phyloP scores from a whole-genome alignment of 2,888 invertebrate species.

The Rotaria macrura region DNA sequence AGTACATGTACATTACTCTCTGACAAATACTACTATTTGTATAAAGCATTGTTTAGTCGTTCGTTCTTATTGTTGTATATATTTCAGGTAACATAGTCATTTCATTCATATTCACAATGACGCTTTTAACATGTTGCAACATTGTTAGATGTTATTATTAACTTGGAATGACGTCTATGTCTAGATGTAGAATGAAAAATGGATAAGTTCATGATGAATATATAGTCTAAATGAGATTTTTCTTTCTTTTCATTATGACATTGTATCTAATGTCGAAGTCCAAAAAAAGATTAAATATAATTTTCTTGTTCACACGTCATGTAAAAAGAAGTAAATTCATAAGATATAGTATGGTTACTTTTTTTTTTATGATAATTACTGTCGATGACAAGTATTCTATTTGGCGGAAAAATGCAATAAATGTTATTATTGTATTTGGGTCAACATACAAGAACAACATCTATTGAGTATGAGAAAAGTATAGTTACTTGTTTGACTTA shows the following conservation, averaged over 20 bases:
- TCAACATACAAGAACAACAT: neutral
- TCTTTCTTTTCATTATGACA: too few species aligned
- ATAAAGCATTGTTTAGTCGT: neutral
- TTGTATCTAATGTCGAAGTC: too few species aligned
- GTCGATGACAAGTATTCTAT: too few species aligned
- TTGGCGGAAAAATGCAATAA: too few species aligned
- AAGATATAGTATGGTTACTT: too few species aligned
- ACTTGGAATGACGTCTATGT: neutral
- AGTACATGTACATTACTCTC: neutral
- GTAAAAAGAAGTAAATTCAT: too few species aligned
- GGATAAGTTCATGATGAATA: neutral
- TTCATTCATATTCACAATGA: neutral
- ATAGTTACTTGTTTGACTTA: neutral
- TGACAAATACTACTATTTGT: neutral
- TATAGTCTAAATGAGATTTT: too few species aligned
- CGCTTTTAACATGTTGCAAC: neutral
- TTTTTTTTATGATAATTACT: too few species aligned
- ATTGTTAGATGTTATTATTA: neutral
- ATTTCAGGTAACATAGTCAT: neutral
- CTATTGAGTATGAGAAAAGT: neutral
- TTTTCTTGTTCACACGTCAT: too few species aligned
- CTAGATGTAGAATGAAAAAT: neutral
- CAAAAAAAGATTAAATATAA: too few species aligned
- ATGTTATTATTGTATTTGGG: too few species aligned
- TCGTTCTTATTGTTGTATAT: neutral